A percentile compares a stretch with the other conserved stretches of the same genome.
phyloP scores from a whole-genome alignment of 1,140 invertebrate genomes.

The Nixonia krombeini region DNA sequence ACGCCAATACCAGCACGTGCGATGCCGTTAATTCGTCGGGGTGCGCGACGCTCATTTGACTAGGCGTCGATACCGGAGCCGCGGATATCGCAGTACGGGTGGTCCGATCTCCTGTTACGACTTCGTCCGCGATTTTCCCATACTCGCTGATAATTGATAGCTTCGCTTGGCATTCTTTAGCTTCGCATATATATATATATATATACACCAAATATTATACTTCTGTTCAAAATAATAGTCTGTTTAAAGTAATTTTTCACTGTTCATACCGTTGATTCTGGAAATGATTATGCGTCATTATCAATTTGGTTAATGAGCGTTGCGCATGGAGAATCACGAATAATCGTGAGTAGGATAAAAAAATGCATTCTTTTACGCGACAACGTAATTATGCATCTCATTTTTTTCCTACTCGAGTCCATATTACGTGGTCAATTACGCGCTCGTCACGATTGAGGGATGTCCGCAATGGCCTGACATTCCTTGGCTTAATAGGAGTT shows the following conservation, averaged over 20 bases:
- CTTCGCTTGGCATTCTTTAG: too few species aligned
- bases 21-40: conserved; percentile 1
- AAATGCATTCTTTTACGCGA: too few species aligned
- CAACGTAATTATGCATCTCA: too few species aligned
- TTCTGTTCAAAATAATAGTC: too few species aligned
- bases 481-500: background rate
- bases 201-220: too few species aligned
- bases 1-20: conserved; percentile 3
- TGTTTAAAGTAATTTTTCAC: too few species aligned
- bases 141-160: conserved; percentile 30
- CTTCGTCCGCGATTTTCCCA: conserved; percentile 34
- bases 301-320: background rate
- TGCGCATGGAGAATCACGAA: background rate
- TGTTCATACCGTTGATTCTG: too few species aligned
- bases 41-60: conserved; percentile 14
- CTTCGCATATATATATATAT: too few species aligned
- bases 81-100: conserved; percentile 14
- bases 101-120: conserved; percentile 36
- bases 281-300: too few species aligned
- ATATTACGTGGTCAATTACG: background rate
- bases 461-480: background rate
- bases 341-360: too few species aligned
- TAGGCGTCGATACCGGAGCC: conserved; percentile 17
- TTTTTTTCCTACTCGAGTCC: background rate
- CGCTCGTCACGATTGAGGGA: too few species aligned